These are phyloP conservation scores for Calypte anna DNA, from an alignment of 2,113 vertebrate genomes.

Conservation along the genomic window DNA sequence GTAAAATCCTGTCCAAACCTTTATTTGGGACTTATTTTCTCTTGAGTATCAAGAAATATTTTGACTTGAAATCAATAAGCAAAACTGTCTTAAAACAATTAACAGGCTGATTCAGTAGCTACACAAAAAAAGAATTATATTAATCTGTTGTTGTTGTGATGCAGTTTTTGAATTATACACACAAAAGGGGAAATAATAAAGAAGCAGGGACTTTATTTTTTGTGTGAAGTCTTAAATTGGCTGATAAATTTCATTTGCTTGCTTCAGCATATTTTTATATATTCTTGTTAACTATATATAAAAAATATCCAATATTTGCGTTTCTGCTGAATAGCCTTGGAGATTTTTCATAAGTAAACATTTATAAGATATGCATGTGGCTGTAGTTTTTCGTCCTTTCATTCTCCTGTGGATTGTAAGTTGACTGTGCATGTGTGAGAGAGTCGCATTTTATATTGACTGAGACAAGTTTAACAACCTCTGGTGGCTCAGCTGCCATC, in stretches of 20 bases:
- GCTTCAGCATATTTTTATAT: background rate
- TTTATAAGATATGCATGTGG: background rate
- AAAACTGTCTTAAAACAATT: background rate
- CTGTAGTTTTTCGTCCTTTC: background rate
- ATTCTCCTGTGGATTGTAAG: background rate
- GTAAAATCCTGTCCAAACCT: background rate
- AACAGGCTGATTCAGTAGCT: background rate
- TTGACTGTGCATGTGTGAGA: background rate
- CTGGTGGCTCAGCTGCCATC: conserved; percentile 44
- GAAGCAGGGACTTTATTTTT: background rate
- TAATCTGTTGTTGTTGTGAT: background rate
- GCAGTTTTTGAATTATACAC: background rate
- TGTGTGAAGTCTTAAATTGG: background rate
- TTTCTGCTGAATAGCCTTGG: background rate
- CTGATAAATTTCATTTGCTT: background rate
- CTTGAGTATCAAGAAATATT: background rate
- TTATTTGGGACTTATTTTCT: background rate
- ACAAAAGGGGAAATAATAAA: background rate
- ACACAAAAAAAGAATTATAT: background rate
- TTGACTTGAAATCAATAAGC: fast-evolving
- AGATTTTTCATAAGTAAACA: background rate
- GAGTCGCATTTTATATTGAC: conserved; percentile 48
- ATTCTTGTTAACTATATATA: background rate
- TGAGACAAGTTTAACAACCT: conserved; percentile 49
- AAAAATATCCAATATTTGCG: background rate